Percentiles rank a stretch among this genome's conserved stretches.
These are phyloP conservation scores for Synaphobranchus kaupii DNA, from an alignment of 2,797 vertebrate species.

Conservation along the genomic window DNA sequence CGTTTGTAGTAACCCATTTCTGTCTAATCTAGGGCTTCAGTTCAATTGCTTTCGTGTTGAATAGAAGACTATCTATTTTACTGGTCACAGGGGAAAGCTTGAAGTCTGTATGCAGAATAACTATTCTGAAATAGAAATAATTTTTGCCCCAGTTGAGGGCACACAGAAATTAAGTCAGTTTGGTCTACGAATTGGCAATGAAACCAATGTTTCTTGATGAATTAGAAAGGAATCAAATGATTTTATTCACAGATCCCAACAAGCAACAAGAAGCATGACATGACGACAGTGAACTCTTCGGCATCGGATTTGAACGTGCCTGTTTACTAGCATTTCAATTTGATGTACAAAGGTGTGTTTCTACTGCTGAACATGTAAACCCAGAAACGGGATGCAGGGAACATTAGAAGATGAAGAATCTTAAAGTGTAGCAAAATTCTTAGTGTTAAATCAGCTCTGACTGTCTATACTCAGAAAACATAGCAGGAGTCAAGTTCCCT, in stretches of 20 bases:
- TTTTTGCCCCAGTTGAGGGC: constrained; percentile 39
- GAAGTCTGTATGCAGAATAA: constrained; percentile 41
- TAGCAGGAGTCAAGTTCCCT: background rate
- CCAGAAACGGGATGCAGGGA: background rate
- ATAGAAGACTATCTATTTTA: constrained; percentile 55
- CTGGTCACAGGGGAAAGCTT: constrained; percentile 48
- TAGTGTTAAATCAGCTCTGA: background rate
- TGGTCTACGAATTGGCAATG: background rate
- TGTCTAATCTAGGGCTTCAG: constrained; percentile 65
- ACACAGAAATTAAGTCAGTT: constrained; percentile 19
- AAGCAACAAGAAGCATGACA: background rate
- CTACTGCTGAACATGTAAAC: background rate
- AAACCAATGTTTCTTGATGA: background rate
- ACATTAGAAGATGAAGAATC: constrained; percentile 11
- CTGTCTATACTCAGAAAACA: background rate
- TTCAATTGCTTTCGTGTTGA: constrained; percentile 32
- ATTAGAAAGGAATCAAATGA: background rate
- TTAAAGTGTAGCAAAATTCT: background rate
- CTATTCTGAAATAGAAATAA: constrained; percentile 44
- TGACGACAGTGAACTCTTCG: background rate
- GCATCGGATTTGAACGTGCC: background rate
- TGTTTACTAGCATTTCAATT: background rate
- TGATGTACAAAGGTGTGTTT: background rate
- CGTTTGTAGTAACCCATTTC: constrained; percentile 69
- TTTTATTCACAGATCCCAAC: background rate